Percentiles rank a stretch among this genome's conserved stretches.
These are phyloP conservation scores for Hyperoplus immaculatus DNA, from an alignment of 2,797 vertebrate genomes.

Conservation along the genomic window DNA sequence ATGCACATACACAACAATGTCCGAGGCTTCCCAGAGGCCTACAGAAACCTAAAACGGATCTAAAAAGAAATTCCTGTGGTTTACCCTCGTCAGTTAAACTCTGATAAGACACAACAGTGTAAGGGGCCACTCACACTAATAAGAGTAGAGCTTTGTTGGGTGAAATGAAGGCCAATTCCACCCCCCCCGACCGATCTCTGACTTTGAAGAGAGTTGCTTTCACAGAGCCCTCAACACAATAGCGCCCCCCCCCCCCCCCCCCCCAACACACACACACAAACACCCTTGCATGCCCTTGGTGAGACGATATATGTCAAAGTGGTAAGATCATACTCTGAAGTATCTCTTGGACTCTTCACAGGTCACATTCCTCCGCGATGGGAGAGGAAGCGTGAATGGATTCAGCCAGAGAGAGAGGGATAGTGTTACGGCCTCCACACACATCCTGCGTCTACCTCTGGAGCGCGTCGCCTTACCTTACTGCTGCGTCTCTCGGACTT, in stretches of 20 bases:
- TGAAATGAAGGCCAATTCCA: conserved; percentile 36
- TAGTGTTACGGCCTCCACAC: background rate
- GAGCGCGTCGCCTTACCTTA: too few relatives aligned
- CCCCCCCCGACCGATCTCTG: conserved; percentile 35
- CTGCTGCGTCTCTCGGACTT: too few relatives aligned
- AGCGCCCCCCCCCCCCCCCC: conserved; percentile 7
- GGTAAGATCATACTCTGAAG: conserved; percentile 71
- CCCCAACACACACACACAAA: background rate
- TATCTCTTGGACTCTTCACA: conserved; percentile 56
- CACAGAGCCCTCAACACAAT: conserved; percentile 54
- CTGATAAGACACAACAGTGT: conserved; percentile 16
- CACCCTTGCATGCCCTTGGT: conserved; percentile 53
- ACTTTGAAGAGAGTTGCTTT: conserved; percentile 60
- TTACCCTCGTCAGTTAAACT: conserved; percentile 14
- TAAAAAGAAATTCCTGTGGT: conserved; percentile 43
- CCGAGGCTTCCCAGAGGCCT: background rate
- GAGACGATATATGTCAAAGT: conserved; percentile 65
- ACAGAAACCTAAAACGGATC: conserved; percentile 13
- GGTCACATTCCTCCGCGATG: conserved; percentile 69
- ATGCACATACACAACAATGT: conserved; percentile 8
- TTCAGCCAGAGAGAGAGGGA: conserved; percentile 13
- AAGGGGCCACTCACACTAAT: background rate
- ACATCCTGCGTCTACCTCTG: too few relatives aligned
- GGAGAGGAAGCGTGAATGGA: conserved; percentile 53
- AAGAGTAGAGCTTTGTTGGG: conserved; percentile 33